Conservation (phyloP, 2,888 invertebrate species). For the Xestia rhomboidea region DNA sequence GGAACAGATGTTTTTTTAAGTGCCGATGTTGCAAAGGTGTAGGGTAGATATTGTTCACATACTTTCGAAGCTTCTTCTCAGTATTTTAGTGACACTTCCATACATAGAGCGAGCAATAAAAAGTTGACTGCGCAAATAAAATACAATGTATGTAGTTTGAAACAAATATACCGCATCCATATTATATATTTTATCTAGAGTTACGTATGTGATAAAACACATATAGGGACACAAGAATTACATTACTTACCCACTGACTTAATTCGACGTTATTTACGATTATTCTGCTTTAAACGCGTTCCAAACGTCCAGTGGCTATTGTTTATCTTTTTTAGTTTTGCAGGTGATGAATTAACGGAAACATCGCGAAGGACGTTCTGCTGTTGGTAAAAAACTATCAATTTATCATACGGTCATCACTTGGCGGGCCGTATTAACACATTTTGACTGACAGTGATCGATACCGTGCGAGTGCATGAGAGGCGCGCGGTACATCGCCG, state of each 20-base stretch:
- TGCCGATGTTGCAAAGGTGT: constrained; percentile 37
- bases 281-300: constrained; percentile 61
- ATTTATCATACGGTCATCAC: constrained; percentile 59
- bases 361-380: constrained; percentile 49
- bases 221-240: constrained; percentile 51
- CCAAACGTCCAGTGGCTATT: constrained; percentile 49
- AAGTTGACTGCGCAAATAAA: constrained; percentile 48
- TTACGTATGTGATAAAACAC: constrained; percentile 46
- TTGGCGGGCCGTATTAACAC: constrained; percentile 54
- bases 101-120: constrained; percentile 52
- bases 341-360: constrained; percentile 66
- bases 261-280: constrained; percentile 66
- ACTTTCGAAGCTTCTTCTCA: constrained; percentile 43
- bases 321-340: constrained; percentile 60
- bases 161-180: constrained; percentile 50
- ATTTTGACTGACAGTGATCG: constrained; percentile 64
- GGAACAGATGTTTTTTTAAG: constrained; percentile 67
- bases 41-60: constrained; percentile 36
- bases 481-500: constrained; percentile 9
- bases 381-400: constrained; percentile 43
- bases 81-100: constrained; percentile 44
- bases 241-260: constrained; percentile 62
- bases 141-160: constrained; percentile 56
- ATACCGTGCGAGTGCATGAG: constrained; percentile 31
- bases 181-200: constrained; percentile 45